These are phyloP conservation scores for Spodoptera picta DNA, from an alignment of 2,888 invertebrate genomes.

Conservation along the genomic window DNA sequence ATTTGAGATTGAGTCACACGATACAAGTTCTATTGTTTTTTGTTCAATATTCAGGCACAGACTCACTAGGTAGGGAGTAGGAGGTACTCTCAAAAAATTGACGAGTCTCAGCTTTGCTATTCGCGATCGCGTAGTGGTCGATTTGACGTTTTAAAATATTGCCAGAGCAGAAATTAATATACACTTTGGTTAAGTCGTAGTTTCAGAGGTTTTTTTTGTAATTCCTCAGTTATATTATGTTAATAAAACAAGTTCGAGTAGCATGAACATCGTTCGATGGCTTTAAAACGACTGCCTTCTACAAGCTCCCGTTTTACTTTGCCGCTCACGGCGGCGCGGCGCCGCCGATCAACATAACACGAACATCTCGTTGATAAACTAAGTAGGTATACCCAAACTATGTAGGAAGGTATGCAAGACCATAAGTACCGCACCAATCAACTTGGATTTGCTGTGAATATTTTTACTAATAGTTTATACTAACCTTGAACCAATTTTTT, in stretches of 20 bases:
- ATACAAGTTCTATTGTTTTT: slow-evolving; percentile 1
- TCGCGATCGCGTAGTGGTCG: slow-evolving; percentile 35
- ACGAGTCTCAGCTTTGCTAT: slow-evolving; percentile 11
- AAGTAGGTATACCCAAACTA: slow-evolving; percentile 6
- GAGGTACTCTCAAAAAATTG: slow-evolving; percentile 19
- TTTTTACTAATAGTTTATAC: too few species aligned
- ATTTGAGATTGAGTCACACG: slow-evolving; percentile 6
- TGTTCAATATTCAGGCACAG: slow-evolving; percentile 22
- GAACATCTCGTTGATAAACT: slow-evolving; percentile 9
- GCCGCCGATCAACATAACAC: slow-evolving; percentile 18
- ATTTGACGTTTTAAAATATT: slow-evolving; percentile 56
- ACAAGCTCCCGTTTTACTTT: slow-evolving; percentile 60
- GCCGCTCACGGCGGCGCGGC: slow-evolving; percentile 31
- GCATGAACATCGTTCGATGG: slow-evolving; percentile 7
- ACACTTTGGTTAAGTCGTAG: background rate
- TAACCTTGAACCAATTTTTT: too few species aligned
- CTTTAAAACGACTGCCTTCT: slow-evolving; percentile 62
- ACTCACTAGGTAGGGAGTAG: background rate
- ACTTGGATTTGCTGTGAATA: background rate
- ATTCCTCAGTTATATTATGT: background rate
- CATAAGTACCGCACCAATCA: slow-evolving; percentile 3
- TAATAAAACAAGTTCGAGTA: slow-evolving; percentile 1
- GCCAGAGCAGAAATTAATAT: slow-evolving; percentile 50
- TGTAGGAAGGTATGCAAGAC: background rate
- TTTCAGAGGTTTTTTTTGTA: slow-evolving; percentile 7